Conservation (phyloP, 2,797 vertebrate species). For the Hyperoplus lanceolatus region DNA sequence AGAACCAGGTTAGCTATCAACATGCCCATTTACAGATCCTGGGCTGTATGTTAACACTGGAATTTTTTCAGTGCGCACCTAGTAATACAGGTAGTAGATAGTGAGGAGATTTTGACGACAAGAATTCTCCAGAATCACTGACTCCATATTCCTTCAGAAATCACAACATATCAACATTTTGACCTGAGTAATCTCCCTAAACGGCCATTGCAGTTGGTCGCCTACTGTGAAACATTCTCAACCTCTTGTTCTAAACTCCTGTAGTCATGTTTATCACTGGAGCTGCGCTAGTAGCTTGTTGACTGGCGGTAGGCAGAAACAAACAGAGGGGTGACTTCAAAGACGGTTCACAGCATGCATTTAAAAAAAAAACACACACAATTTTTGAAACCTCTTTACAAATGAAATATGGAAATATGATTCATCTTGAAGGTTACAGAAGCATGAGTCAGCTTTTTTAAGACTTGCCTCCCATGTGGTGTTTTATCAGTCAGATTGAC, state of each 20-base stretch:
- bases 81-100: too few relatives aligned
- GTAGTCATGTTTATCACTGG: slow-evolving; percentile 13
- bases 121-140: too few relatives aligned
- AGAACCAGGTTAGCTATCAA: too few relatives aligned
- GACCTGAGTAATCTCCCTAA: slow-evolving; percentile 18
- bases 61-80: too few relatives aligned
- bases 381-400: slow-evolving; percentile 65
- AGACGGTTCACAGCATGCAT: slow-evolving; percentile 48
- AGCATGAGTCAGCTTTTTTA: slow-evolving; percentile 74
- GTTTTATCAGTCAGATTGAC: slow-evolving; percentile 69
- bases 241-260: slow-evolving; percentile 29
- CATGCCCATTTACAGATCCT: too few relatives aligned
- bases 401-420: slow-evolving; percentile 64
- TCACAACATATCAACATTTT: slow-evolving; percentile 22
- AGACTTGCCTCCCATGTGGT: slow-evolving; percentile 50
- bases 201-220: not conserved
- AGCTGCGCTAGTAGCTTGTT: slow-evolving; percentile 6
- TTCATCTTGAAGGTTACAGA: slow-evolving; percentile 61
- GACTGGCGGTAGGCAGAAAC: slow-evolving; percentile 25
- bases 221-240: slow-evolving; percentile 37
- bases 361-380: slow-evolving; percentile 44
- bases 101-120: too few relatives aligned
- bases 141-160: slow-evolving; percentile 20
- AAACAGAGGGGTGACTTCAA: slow-evolving; percentile 57
- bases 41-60: too few relatives aligned